These are phyloP conservation scores for Gambusia holbrooki DNA, from an alignment of 2,113 vertebrate genomes.

Conservation along the genomic window DNA sequence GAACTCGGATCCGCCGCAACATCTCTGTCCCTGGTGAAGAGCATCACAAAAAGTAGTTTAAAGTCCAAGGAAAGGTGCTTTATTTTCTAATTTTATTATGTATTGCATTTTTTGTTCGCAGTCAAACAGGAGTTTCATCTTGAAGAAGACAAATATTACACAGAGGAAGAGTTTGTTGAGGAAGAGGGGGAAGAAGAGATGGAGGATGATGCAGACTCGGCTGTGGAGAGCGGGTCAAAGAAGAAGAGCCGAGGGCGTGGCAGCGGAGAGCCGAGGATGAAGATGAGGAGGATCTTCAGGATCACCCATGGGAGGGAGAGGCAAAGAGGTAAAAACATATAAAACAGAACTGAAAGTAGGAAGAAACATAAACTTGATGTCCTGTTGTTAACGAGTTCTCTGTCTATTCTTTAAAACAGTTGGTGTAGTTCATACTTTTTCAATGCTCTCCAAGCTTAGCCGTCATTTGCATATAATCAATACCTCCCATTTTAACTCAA, in stretches of 20 bases:
- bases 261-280: constrained; percentile 75
- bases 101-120: not conserved
- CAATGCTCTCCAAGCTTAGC: not conserved
- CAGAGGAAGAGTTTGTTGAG: constrained; percentile 78
- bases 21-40: constrained; percentile 63
- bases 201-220: constrained; percentile 62
- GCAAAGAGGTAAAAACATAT: constrained; percentile 80
- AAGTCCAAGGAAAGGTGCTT: not conserved
- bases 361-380: too few species aligned
- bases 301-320: constrained; percentile 86
- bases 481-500: too few species aligned
- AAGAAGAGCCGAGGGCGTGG: constrained; percentile 74
- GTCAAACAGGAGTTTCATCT: constrained; percentile 74
- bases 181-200: constrained; percentile 72
- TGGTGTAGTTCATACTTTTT: not conserved
- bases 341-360: not conserved
- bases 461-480: not conserved
- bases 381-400: too few species aligned
- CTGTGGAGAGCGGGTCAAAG: constrained; percentile 54
- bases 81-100: not conserved
- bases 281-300: constrained; percentile 82
- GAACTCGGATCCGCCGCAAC: constrained; percentile 48
- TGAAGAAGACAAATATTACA: constrained; percentile 78
- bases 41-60: not conserved
- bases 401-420: too few species aligned